Base-by-base conservation (phyloP, 2,797 vertebrate genomes). In the Parauchenoglanis ngamensis region DNA sequence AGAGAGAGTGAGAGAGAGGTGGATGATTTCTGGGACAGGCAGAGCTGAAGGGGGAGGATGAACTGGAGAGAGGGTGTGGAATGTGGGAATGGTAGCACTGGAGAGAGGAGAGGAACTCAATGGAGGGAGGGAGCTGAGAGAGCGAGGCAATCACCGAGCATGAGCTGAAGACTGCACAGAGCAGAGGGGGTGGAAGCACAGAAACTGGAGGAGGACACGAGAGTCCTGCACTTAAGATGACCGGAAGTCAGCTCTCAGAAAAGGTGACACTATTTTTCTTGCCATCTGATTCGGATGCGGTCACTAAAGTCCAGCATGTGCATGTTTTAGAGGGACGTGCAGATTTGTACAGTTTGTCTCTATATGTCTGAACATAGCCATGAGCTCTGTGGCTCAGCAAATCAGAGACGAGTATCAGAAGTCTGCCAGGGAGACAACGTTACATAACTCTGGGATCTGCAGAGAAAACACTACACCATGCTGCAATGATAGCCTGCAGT, bases 361-460 rank as follows among this genome's bases (percentile, higher is more conserved):
- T 84, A 28, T 75, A 49, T 68, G 75, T 84, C 86, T 83, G 57
- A 68, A 76, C 85, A 54, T 40, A 73, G 78, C 78, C 56, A 61
- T 67, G 78, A 46, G 78, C n/a, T 76, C 73, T 80, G 83, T 23
- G n/a, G 35, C 40, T 21, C n/a, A 63, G 80, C 81, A 67, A 86
- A 87, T 89, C 85, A 57, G 72, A 87, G 72, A 57, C 31, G 2
- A 79, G 70, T 63, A 84, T 81, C 35, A 68, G 31, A 70, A 84
- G 61, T 84, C 54, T 57, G 54, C 46, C 49, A 67, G 61, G 46
- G 52, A 86, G 80, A 89, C 79, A 3, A 40, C 4, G 76, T 89
- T 90, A 87, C 86, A 87, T 90, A 90, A 88, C 87, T 80, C 31
- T 13, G 23, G 44, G 83, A 85, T 88, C 87, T 86, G 88, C 89